These are phyloP conservation scores for Strix occidentalis DNA, from an alignment of 2,797 vertebrate species.

Conservation along the genomic window DNA sequence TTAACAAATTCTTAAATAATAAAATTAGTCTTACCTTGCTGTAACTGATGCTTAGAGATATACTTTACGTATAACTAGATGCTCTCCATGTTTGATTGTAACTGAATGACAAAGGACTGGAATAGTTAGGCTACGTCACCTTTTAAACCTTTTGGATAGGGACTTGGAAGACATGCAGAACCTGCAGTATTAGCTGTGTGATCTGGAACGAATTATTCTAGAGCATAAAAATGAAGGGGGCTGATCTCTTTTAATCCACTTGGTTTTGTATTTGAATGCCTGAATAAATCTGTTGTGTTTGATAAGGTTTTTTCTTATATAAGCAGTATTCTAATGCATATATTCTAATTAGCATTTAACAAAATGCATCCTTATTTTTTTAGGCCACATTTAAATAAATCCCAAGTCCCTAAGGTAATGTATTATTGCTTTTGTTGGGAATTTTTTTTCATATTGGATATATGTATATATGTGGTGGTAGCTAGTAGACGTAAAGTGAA, in stretches of 20 bases:
- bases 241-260: neutral
- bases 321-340: neutral
- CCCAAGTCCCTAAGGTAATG: slow-evolving; percentile 69
- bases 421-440: neutral
- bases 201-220: neutral
- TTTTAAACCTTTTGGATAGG: neutral
- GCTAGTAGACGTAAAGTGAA: neutral
- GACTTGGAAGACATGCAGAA: neutral
- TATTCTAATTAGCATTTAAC: neutral
- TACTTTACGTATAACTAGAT: neutral
- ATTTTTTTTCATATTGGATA: neutral
- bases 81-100: neutral
- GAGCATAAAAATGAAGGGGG: neutral
- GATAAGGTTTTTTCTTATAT: neutral
- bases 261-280: neutral
- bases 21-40: neutral
- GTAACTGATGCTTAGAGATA: neutral
- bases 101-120: neutral
- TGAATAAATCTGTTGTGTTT: neutral
- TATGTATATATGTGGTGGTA: neutral
- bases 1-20: neutral
- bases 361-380: slow-evolving; percentile 26
- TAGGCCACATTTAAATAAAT: slow-evolving; percentile 66
- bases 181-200: neutral
- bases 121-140: neutral